Base-by-base conservation (phyloP, 1,140 invertebrate genomes). In the Nasonia longicornis region DNA sequence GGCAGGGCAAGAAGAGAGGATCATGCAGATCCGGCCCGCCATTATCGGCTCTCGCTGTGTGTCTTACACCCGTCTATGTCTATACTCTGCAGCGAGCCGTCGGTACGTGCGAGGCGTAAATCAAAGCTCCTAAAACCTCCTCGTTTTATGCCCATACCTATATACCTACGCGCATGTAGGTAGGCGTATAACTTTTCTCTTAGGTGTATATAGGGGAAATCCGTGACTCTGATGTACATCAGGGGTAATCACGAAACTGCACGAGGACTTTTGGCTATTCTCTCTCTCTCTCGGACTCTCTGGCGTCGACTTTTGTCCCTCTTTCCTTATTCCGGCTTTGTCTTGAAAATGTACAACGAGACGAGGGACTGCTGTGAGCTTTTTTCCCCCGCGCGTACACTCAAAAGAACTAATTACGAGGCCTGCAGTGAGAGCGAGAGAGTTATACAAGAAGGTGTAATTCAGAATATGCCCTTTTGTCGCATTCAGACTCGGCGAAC, bases 1-100 rank as follows among this genome's bases (percentile, higher is more conserved):
- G 26, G 26, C 26, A 31, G 69, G 3, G 31, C 16, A 35, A 70
- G 35, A 31, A 31, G 3, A 71, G 14, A n/a, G 83, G 86, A 88
- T 87, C 87, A 88, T 88, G 85, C 83, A 86, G 85, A 87, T 87
- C 85, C 83, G 79, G 69, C 76, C 69, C 20, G 45, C 31, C 84
- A 87, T 88, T 87, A 86, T 87, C 86, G 84, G 83, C 69, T 83
- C 85, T 87, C 86, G 84, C 86, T 84, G 86, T 35, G 63, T 66
- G 22, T 67, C 0, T 3, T 4, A 85, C 84, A 83, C 64, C 64
- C 11, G 29, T 67, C 31, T 67, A 26, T 66, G 10, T 42, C 38
- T 42, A 42, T 42, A 35, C 31, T 3, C 31, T 42, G 38, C 38
- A 3, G 38, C 38, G 7, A 42, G 63, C 20, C n/a, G 82, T n/a